Evolutionary conservation across 2,113 vertebrate genomes (phyloP), one percentile per base, ranked within the genome.

Genomic region (Dascyllus trimaculatus): DNA sequence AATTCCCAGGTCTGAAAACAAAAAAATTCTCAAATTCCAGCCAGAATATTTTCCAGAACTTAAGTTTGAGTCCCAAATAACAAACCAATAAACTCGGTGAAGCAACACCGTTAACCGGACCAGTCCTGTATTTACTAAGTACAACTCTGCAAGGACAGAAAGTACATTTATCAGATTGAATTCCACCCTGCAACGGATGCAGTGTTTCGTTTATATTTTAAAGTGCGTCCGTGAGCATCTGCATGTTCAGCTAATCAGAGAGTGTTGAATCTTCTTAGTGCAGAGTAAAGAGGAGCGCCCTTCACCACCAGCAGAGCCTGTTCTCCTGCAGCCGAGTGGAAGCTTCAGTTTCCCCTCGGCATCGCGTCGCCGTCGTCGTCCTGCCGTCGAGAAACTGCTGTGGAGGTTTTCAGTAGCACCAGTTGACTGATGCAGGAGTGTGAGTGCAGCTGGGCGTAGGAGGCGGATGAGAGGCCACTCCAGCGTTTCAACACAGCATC

Each of bases 401-500:
- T 45, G 29, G 54, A 54, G 56, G 18, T 40, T 67, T 71, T 66
- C 18, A 43, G 9, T 2, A 5, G 22, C 3, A 8, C 9, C 15
- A 29, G 29, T 3, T 17, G n/a, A 29, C 29, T 4, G 61, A 48
- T 53, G 25, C 40, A 25, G 15, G 19, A 51, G 48, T 8, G n/a
- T 2, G 46, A 68, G 46, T 25, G 45, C 45, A 35, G 57, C 56
- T 35, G 70, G 35, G 17, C 38, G 54, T 15, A 29, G 11, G 57
- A 78, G 14, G 9, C 64, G 40, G 52, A 70, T 29, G 45, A 79
- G 46, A 29, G 38, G 49, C 4, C 53, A 22, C 52, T 79, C 15
- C 32, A 45, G 6, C 13, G 22, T 40, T 38, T 38, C 29, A 19
- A 60, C 21, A 35, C 7, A 15, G 11, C 10, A 3, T 48, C 38